Conservation (phyloP, 1,140 invertebrate species). For the Nebria ingens region DNA sequence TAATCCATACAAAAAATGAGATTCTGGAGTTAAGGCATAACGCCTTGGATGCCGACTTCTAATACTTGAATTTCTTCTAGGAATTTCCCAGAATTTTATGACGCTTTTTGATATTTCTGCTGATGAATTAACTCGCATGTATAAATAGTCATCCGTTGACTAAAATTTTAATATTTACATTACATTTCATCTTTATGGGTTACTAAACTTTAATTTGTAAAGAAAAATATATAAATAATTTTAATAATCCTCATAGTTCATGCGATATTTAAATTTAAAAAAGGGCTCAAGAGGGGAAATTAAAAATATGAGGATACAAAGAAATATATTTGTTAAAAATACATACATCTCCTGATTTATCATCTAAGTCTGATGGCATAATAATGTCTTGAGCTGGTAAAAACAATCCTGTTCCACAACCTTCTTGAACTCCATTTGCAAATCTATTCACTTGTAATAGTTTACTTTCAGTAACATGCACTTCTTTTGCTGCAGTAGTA, state of each 20-base stretch:
- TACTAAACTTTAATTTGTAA: no score
- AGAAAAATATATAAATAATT: no score
- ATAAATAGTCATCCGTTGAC: constrained; percentile 15
- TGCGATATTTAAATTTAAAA: no score
- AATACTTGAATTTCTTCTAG: constrained; percentile 8
- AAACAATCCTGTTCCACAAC: constrained; percentile 35
- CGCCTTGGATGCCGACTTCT: constrained; percentile 29
- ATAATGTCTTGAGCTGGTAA: constrained; percentile 25
- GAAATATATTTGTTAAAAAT: neutral
- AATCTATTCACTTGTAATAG: constrained; percentile 31
- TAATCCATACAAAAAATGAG: constrained; percentile 38
- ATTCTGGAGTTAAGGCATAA: constrained; percentile 34
- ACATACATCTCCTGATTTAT: neutral
- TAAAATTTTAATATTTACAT: constrained; percentile 1
- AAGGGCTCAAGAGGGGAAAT: no score
- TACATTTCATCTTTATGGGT: no score
- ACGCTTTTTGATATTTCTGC: constrained; percentile 19
- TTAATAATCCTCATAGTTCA: no score
- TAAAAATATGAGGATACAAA: no score
- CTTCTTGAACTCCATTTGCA: constrained; percentile 37
- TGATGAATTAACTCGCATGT: neutral
- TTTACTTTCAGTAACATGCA: neutral
- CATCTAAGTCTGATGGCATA: constrained; percentile 12
- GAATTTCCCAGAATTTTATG: constrained; percentile 22
- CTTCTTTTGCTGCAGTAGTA: neutral